Evolutionary conservation across 2,888 invertebrate species (phyloP), one percentile per base, ranked within the genome.

Genomic region (Nemapogon koenigi): DNA sequence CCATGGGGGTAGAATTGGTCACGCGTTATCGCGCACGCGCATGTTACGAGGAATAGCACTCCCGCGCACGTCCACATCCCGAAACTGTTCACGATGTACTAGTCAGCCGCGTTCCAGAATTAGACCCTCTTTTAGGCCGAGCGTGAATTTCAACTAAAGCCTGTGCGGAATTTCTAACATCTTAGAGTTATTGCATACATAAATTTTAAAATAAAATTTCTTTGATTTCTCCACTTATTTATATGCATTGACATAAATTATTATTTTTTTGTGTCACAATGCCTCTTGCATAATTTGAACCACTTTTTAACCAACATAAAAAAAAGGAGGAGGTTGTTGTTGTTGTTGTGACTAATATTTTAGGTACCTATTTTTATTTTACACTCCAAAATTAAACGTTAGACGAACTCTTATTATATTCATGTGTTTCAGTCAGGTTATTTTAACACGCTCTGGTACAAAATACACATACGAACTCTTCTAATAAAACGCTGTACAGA

Each of bases 1-100:
- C 86, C 85, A 53, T 80, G 78, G 2, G 86, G 83, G 63, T 86
- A 87, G 48, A 87, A 72, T 50, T 83, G 75, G 47, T 76, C 75
- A 31, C 73, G 62, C 19, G 83, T 81, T 46, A 85, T 57, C 4
- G 72, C 79, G 50, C 55, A 28, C 44, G 59, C 70, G 50, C 62
- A 59, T 37, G 59, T 57, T 41, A 51, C 55, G 22, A 69, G 49
- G 48, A 57, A 50, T 19, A 70, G 45, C 47, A 75, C 55, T 53
- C 63, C 56, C 45, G 55, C 62, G 48, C 63, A 67, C 79, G 79
- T 62, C 79, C 72, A 64, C 71, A 80, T 76, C 44, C 51, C 58
- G 50, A 22, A 19, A 32, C 36, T 25, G 37, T 37, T 18, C 30
- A 22, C 35, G 18, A 38, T 30, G 30, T 36, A 32, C 40, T 36